Conservation (phyloP, 2,113 vertebrate genomes). For the Dendropsophus ebraccatus region DNA sequence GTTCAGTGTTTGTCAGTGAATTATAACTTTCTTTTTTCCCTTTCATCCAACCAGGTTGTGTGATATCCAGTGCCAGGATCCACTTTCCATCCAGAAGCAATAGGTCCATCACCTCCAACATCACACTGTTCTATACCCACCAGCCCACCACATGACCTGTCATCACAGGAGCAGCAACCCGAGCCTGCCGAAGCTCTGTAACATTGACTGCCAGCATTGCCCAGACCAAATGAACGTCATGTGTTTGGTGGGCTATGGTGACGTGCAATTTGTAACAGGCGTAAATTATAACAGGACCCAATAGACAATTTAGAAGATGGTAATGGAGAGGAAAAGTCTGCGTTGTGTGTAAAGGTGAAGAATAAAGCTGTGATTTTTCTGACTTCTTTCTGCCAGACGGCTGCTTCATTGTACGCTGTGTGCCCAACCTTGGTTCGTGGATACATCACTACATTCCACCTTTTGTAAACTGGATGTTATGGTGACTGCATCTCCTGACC, state of each 20-base stretch:
- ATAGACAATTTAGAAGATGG: background rate
- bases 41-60: slow-evolving; percentile 66
- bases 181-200: background rate
- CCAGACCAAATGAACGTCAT: background rate
- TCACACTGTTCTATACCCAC: slow-evolving; percentile 84
- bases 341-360: no score
- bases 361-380: background rate
- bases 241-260: background rate
- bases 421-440: no score
- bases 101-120: slow-evolving; percentile 93
- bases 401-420: background rate
- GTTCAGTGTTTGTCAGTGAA: no score
- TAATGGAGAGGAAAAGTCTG: background rate
- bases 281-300: background rate
- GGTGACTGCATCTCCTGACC: no score
- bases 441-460: no score
- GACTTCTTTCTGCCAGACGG: background rate
- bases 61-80: slow-evolving; percentile 77
- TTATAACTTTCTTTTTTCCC: slow-evolving; percentile 51
- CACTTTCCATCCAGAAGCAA: slow-evolving; percentile 92
- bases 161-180: background rate
- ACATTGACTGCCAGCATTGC: background rate
- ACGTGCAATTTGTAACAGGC: background rate
- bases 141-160: background rate
- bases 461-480: no score